Evolutionary conservation across 2,888 invertebrate genomes (phyloP), one percentile per base, ranked within the genome.

Genomic region (Polietes domitor): DNA sequence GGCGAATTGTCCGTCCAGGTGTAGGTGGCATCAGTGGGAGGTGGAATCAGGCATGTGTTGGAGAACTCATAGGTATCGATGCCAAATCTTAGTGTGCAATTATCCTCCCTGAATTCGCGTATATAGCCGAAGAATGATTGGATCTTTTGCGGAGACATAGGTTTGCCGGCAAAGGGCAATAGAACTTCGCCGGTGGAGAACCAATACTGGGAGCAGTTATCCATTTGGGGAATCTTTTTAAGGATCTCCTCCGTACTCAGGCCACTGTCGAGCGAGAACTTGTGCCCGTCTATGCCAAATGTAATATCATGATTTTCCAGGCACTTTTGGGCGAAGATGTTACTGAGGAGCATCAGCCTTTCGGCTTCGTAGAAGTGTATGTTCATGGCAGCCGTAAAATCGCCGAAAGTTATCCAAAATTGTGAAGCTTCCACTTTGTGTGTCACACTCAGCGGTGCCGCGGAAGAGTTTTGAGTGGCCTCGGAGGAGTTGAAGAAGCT

Each of bases 51-150:
- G 0, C 87, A 87, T 10, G 86, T 83, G 58, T 87, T 86, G 24
- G 91, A 91, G 32, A 91, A 91, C 43, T 91, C 91, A 74, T 88
- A 87, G 24, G 87, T 76, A 82, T 92, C 91, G 32, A 91, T 89
- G 43, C 91, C 92, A 75, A 91, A 92, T 7, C 88, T 88, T 15
- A 88, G 17, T 0, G 85, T 83, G 2, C 55, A 80, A 15, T 21
- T 12, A 7, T 80, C 76, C 0, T 58, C 61, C 19, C 63, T 74
- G 58, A 88, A 88, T 5, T 85, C 84, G 0, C 87, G 81, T 5
- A 91, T 83, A 26, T 90, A 92, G 0, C 82, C 82, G 63, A 91
- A 91, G 3, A 90, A 86, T 9, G 87, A 87, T 21, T 88, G 86
- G 7, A 91, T 86, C 61, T 89, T 89, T 0, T 89, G 88, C 3